Evolutionary conservation across 2,113 vertebrate species (phyloP), one percentile per base, ranked within the genome.

Genomic region (Hippocampus barbouri): DNA sequence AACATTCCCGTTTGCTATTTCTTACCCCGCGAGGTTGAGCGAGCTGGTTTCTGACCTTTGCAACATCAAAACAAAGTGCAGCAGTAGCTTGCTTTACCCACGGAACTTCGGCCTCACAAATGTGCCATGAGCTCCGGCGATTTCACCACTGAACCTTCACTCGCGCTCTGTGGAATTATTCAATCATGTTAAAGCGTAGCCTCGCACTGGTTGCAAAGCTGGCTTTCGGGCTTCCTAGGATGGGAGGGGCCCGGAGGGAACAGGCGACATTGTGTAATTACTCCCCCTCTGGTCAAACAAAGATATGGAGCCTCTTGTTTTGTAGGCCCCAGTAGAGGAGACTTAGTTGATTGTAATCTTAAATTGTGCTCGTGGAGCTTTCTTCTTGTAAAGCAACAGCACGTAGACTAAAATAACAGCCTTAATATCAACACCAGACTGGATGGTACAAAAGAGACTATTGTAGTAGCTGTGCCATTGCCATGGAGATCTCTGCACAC

Each of bases 101-200:
- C 41, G 27, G 9, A 76, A 71, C 18, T 71, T 68, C 49, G 74
- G 57, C 68, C 64, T 56, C 20, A 5, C 51, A 66, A 81, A 84
- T 69, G 68, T 34, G 45, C 77, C 75, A 66, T 54, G 62, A 25
- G 65, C 61, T 21, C 6, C 18, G 69, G 14, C 59, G 66, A 73
- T 81, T 67, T 79, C 54, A 8, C 62, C 34, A 70, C 69, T 72
- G 71, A 82, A 81, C 72, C 69, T 53, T 73, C 61, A 59, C 56
- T 72, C 43, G 34, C 70, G 76, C 60, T 81, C 63, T 73, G 67
- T 60, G 54, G 68, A 66, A 79, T 77, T 68, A 69, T 51, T 75
- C 71, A 83, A 41, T 83, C 74, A 69, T 69, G 66, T 77, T 72
- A 63, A 77, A 83, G 74, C 41, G 38, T 73, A 66, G 77, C 78